Conservation (phyloP, 2,888 invertebrate genomes). For the Lysandra coridon region DNA sequence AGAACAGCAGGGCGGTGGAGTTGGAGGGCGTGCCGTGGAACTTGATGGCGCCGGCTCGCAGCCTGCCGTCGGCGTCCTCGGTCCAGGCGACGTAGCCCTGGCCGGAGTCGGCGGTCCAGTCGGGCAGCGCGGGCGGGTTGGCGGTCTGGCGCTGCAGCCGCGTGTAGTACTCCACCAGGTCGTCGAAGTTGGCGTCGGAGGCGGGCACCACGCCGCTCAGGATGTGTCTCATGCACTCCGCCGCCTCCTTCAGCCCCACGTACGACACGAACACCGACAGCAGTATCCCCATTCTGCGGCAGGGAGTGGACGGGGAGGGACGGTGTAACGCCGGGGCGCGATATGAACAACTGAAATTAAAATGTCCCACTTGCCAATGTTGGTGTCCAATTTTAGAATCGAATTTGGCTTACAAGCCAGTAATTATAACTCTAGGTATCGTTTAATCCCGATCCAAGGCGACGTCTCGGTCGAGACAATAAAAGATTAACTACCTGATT, state of each 20-base stretch:
- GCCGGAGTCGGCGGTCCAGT: constrained; percentile 67
- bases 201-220: constrained; percentile 68
- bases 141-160: constrained; percentile 58
- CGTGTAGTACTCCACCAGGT: constrained; percentile 67
- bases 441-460: constrained; percentile 57
- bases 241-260: constrained; percentile 86
- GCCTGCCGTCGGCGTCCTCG: constrained; percentile 63
- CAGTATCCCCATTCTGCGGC: constrained; percentile 84
- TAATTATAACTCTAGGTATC: constrained; percentile 53
- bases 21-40: constrained; percentile 67
- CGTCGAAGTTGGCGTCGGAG: constrained; percentile 64
- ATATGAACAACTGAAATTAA: constrained; percentile 80
- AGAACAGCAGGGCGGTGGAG: constrained; percentile 71
- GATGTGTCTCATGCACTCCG: constrained; percentile 80
- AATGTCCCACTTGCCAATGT: constrained; percentile 76
- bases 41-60: constrained; percentile 66
- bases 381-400: constrained; percentile 75
- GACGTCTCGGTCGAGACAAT: constrained; percentile 48
- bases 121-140: constrained; percentile 51
- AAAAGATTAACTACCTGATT: constrained; percentile 46
- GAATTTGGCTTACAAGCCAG: constrained; percentile 71
- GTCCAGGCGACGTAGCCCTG: constrained; percentile 70
- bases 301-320: constrained; percentile 54
- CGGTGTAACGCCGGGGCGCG: constrained; percentile 73
- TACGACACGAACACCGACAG: constrained; percentile 87